Conservation (phyloP, 2,888 invertebrate species). For the Cremastinae sp. region DNA sequence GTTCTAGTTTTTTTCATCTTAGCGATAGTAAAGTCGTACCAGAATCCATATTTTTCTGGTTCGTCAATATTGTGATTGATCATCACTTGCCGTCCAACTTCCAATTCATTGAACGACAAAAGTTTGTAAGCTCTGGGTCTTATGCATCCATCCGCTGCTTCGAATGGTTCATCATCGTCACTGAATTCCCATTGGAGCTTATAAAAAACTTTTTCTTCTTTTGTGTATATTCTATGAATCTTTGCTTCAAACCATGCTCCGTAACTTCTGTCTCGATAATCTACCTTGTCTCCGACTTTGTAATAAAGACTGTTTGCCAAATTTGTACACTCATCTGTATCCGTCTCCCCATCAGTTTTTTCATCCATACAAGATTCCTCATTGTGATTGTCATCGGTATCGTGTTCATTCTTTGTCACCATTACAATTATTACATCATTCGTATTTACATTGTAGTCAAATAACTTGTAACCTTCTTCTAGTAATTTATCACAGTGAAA, state of each 20-base stretch:
- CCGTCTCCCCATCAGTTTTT: conserved; percentile 68
- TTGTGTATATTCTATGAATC: conserved; percentile 82
- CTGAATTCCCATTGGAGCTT: conserved; percentile 75
- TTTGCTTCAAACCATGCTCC: conserved; percentile 89
- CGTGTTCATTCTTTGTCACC: conserved; percentile 72
- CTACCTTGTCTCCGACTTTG: conserved; percentile 85
- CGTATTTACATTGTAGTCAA: conserved; percentile 88
- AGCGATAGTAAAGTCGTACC: conserved; percentile 84
- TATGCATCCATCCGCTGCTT: conserved; percentile 81
- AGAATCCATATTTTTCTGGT: conserved; percentile 85
- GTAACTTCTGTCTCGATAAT: conserved; percentile 83
- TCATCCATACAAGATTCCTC: conserved; percentile 71
- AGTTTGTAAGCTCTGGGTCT: conserved; percentile 85
- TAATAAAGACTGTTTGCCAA: conserved; percentile 82
- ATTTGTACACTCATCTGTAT: conserved; percentile 65
- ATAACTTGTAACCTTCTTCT: conserved; percentile 87
- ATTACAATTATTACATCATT: conserved; percentile 89
- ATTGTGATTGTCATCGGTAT: conserved; percentile 37
- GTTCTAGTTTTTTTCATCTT: conserved; percentile 80
- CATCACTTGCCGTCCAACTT: conserved; percentile 85
- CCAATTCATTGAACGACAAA: conserved; percentile 82
- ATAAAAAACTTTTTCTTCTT: conserved; percentile 69
- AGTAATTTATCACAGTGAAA: conserved; percentile 88
- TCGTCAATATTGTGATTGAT: conserved; percentile 88
- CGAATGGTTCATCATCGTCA: conserved; percentile 78